phyloP scores from a whole-genome alignment of 2,113 vertebrate species.

The Suricata suricatta region DNA sequence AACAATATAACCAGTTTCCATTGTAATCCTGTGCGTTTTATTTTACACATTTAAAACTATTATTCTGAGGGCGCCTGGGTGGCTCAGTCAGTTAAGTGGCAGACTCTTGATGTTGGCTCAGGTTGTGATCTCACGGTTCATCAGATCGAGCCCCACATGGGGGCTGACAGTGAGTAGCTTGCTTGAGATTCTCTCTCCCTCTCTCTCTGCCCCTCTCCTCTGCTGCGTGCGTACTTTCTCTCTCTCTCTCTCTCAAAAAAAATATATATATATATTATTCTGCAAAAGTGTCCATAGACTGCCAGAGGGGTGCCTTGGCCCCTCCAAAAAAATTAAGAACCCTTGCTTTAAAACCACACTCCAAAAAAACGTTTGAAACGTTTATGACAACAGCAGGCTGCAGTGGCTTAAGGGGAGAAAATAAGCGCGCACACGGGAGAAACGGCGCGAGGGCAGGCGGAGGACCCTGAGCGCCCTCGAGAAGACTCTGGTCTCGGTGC shows the following conservation, averaged over 20 bases:
- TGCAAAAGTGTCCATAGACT: not conserved
- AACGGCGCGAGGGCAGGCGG: accelerated
- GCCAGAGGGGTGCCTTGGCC: not conserved
- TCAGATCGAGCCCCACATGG: too few relatives aligned
- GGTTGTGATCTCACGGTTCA: too few relatives aligned
- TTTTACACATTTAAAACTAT: not conserved
- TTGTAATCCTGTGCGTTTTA: not conserved
- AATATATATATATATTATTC: not conserved
- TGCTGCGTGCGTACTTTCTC: too few relatives aligned
- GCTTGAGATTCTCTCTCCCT: too few relatives aligned
- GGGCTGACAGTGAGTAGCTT: too few relatives aligned
- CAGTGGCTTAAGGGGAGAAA: not conserved
- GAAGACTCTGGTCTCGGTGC: not conserved
- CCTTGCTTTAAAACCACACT: not conserved
- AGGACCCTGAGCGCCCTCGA: too few relatives aligned
- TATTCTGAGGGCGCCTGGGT: not conserved
- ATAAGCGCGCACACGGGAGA: not conserved
- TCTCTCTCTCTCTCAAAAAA: too few relatives aligned
- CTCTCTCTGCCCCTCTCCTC: too few relatives aligned
- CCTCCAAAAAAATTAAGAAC: not conserved
- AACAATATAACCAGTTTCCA: not conserved
- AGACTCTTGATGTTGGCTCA: too few relatives aligned
- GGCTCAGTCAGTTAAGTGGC: too few relatives aligned
- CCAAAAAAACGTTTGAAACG: not conserved
- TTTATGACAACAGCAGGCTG: not conserved